Evolutionary conservation across 2,797 vertebrate species (phyloP).

Genomic region (Mastacembelus armatus): DNA sequence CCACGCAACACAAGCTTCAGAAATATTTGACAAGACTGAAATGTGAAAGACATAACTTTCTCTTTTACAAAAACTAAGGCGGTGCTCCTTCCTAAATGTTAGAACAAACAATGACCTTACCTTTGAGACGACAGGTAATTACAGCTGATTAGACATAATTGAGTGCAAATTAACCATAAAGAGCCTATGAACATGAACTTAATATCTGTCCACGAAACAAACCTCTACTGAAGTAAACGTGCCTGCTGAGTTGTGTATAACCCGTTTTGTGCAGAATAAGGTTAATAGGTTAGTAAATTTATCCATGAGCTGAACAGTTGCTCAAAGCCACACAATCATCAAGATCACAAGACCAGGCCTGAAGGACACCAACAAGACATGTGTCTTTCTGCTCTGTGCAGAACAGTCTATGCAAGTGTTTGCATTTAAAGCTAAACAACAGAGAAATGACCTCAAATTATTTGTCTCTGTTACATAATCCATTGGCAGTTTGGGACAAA

Average conservation of each 20-base stretch:
- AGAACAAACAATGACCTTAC: neutral
- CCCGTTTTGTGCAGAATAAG: too few species aligned
- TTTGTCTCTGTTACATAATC: constrained; percentile 9
- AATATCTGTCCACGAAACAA: neutral
- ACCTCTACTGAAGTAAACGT: too few species aligned
- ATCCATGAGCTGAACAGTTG: constrained; percentile 29
- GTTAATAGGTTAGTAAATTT: too few species aligned
- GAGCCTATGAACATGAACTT: neutral
- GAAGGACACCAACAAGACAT: constrained; percentile 31
- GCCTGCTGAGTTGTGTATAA: too few species aligned
- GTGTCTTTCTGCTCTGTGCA: constrained; percentile 16
- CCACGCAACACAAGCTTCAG: neutral
- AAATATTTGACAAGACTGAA: neutral
- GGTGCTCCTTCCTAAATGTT: neutral
- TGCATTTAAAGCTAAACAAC: constrained; percentile 13
- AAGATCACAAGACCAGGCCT: constrained; percentile 45
- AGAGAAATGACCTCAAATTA: neutral
- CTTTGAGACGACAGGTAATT: constrained; percentile 1
- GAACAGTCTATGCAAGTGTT: neutral
- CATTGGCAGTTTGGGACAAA: constrained; percentile 1
- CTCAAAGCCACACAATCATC: constrained; percentile 22
- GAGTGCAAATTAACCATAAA: constrained; percentile 11
- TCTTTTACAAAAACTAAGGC: constrained; percentile 1
- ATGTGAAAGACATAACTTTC: neutral
- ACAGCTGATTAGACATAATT: neutral